Evolutionary conservation across 1,140 invertebrate species (phyloP).

Genomic region (Phortica variegata): DNA sequence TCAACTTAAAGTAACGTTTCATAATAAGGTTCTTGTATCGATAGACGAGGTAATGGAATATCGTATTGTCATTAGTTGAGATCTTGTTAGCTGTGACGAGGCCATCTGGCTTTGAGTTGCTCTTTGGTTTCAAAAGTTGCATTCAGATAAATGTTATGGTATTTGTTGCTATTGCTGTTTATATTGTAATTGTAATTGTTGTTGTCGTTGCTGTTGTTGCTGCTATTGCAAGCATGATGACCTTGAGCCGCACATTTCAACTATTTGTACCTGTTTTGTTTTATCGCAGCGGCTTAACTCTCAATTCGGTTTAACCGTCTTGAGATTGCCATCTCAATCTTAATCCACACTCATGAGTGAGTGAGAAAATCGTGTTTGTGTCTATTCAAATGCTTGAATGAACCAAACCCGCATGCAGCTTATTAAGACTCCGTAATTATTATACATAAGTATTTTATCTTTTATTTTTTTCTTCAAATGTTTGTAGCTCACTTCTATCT

Average conservation of each 20-base stretch:
- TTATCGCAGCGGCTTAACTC: slow-evolving; percentile 15
- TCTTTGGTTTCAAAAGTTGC: background rate
- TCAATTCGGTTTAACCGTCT: slow-evolving; percentile 48
- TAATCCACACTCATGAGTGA: too few species aligned
- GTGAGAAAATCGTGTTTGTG: background rate
- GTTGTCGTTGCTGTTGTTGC: slow-evolving; percentile 9
- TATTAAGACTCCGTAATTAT: too few species aligned
- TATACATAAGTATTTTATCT: background rate
- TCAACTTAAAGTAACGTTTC: too few species aligned
- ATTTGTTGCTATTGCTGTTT: slow-evolving; percentile 21
- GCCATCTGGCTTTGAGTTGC: slow-evolving; percentile 29
- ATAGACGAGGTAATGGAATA: slow-evolving; percentile 4
- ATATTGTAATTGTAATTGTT: slow-evolving; percentile 26
- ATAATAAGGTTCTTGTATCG: slow-evolving; percentile 7
- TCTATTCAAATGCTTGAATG: background rate
- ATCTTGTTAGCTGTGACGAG: too few species aligned
- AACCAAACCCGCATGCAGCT: too few species aligned
- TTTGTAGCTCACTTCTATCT: too few species aligned
- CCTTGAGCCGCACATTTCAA: slow-evolving; percentile 52
- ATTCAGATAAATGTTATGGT: slow-evolving; percentile 5
- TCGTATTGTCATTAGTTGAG: too few species aligned
- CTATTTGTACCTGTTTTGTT: slow-evolving; percentile 36
- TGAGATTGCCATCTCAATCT: background rate
- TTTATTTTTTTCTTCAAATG: too few species aligned
- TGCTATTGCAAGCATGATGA: slow-evolving; percentile 50